Evolutionary conservation across 2,797 vertebrate genomes (phyloP).

Genomic region (Manis pentadactyla): DNA sequence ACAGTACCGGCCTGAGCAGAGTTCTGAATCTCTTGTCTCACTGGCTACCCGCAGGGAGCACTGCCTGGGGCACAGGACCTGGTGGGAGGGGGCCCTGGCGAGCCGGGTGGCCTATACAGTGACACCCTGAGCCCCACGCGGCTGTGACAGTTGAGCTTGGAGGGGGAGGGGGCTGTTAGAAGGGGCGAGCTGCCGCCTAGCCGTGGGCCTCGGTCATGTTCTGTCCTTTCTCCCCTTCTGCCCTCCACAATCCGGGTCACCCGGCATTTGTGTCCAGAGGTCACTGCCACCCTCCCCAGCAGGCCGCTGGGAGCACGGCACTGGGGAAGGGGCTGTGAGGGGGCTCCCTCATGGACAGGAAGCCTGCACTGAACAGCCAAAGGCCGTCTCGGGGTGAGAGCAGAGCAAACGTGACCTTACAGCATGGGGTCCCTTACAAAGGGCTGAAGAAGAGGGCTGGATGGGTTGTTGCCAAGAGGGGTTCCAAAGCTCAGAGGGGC

Average conservation of each 20-base stretch:
- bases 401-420: rapidly evolving
- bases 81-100: not conserved
- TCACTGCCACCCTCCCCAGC: not conserved
- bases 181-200: too few relatives aligned
- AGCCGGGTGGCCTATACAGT: not conserved
- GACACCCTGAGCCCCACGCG: not conserved
- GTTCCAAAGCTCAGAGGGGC: too few relatives aligned
- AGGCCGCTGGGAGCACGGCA: not conserved
- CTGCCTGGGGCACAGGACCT: rapidly evolving
- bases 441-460: rapidly evolving
- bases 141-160: not conserved
- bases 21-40: not conserved
- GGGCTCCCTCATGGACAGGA: not conserved
- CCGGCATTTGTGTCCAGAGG: not conserved
- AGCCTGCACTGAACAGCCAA: too few relatives aligned
- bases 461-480: rapidly evolving
- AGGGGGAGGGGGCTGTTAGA: too few relatives aligned
- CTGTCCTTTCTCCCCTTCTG: not conserved
- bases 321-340: not conserved
- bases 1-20: not conserved
- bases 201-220: too few relatives aligned
- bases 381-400: rapidly evolving
- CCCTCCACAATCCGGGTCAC: not conserved
- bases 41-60: too few relatives aligned
- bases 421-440: rapidly evolving